Conservation (phyloP, 35 echinoderm and acorn worm species). For the Chiridota heheva region DNA sequence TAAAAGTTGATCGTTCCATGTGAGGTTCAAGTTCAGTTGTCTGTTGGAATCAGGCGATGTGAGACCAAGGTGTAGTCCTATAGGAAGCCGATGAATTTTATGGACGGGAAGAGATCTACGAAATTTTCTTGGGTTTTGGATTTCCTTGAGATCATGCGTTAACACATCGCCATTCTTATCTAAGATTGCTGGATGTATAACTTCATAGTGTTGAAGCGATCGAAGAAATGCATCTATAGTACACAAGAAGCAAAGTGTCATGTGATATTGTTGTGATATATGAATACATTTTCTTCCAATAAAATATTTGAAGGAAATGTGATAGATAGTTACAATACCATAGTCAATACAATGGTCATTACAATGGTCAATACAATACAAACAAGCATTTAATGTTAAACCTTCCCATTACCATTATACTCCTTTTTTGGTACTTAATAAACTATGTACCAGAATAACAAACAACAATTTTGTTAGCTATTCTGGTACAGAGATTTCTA, state of each 20-base stretch:
- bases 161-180: slow-evolving; percentile 31
- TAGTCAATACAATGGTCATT: too few relatives aligned
- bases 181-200: neutral
- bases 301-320: too few relatives aligned
- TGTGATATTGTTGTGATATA: too few relatives aligned
- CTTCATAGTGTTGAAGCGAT: slow-evolving; percentile 10
- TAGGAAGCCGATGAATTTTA: neutral
- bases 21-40: slow-evolving; percentile 14
- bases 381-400: too few relatives aligned
- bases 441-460: too few relatives aligned
- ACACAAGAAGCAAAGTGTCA: neutral
- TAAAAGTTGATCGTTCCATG: neutral
- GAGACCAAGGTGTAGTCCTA: neutral
- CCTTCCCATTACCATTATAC: too few relatives aligned
- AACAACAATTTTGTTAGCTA: too few relatives aligned
- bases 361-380: too few relatives aligned
- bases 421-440: too few relatives aligned
- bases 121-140: slow-evolving; percentile 3
- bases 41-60: neutral
- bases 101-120: neutral
- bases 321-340: too few relatives aligned
- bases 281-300: too few relatives aligned
- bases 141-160: slow-evolving; percentile 36
- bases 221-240: neutral
- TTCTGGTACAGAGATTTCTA: too few relatives aligned